Evolutionary conservation across 2,113 vertebrate species (phyloP).

Genomic region (Thymallus thymallus): DNA sequence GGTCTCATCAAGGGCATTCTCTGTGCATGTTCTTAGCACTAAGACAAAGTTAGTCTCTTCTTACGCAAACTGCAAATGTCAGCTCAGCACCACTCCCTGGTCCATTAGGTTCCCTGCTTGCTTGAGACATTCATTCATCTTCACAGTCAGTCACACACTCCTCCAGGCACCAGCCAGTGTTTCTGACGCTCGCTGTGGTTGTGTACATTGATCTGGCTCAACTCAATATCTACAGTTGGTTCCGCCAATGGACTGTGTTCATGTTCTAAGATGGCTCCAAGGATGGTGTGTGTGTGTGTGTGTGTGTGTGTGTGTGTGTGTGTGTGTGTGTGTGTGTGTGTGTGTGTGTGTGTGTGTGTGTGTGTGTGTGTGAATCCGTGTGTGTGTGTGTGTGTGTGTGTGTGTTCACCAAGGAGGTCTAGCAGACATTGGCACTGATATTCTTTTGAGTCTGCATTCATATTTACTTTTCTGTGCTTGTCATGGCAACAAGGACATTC

Average conservation of each 20-base stretch:
- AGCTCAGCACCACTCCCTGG: neutral
- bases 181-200: neutral
- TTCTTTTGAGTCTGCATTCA: neutral
- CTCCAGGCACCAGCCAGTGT: neutral
- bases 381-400: too few relatives aligned
- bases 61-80: neutral
- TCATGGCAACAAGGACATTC: neutral
- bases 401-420: neutral
- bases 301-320: too few relatives aligned
- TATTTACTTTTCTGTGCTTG: neutral
- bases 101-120: neutral
- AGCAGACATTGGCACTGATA: neutral
- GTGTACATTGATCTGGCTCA: neutral
- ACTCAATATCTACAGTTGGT: conserved; percentile 4
- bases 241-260: neutral
- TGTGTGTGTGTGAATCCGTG: neutral
- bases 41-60: neutral
- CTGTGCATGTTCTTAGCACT: neutral
- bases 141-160: neutral
- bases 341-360: too few relatives aligned
- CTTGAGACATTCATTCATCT: neutral
- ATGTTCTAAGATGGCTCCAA: neutral
- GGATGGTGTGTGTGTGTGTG: neutral
- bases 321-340: neutral
- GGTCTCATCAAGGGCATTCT: neutral